phyloP scores from a whole-genome alignment of 1,140 invertebrate species.

The Rhizoglyphus robini region DNA sequence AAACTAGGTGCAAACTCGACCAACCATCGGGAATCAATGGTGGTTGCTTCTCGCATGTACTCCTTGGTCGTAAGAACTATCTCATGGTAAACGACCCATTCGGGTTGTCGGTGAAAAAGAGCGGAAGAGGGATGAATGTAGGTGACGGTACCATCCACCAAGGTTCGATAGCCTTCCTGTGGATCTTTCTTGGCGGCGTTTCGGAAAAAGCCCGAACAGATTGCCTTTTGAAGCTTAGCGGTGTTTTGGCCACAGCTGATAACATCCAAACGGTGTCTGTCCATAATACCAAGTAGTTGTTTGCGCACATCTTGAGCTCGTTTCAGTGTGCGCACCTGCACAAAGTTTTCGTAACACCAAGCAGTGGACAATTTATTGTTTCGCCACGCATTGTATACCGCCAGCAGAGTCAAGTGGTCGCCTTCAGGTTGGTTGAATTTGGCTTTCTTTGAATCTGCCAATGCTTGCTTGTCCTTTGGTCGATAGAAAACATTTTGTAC shows the following conservation, averaged over 20 bases:
- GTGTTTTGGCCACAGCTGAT: constrained; percentile 91
- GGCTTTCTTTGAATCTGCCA: constrained; percentile 96
- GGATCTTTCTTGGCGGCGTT: constrained; percentile 99
- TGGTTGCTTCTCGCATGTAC: constrained; percentile 97
- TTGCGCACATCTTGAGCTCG: constrained; percentile 95
- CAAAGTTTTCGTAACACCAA: constrained; percentile 99
- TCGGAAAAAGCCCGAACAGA: constrained; percentile 96
- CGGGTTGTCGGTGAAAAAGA: constrained; percentile 92
- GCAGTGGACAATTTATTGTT: constrained; percentile 98
- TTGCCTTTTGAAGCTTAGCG: constrained; percentile 87
- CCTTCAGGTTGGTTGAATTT: constrained; percentile 98
- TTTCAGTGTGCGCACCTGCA: constrained; percentile 87
- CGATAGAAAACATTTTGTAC: constrained; percentile 98
- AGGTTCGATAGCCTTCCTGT: constrained; percentile 92
- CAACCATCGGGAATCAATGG: constrained; percentile 97
- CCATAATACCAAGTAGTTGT: constrained; percentile 95
- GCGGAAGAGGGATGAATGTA: constrained; percentile 98
- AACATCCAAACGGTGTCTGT: constrained; percentile 92
- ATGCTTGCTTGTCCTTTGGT: constrained; percentile 80
- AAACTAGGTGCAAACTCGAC: constrained; percentile 98
- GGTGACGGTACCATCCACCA: constrained; percentile 94
- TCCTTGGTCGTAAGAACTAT: constrained; percentile 98
- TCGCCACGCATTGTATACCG: constrained; percentile 98
- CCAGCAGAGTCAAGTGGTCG: constrained; percentile 91
- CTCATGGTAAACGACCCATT: constrained; percentile 98